A percentile compares a stretch with the other conserved stretches of the same genome.
These are phyloP conservation scores for Poecilia gillii DNA, from an alignment of 2,797 vertebrate species.

Conservation along the genomic window DNA sequence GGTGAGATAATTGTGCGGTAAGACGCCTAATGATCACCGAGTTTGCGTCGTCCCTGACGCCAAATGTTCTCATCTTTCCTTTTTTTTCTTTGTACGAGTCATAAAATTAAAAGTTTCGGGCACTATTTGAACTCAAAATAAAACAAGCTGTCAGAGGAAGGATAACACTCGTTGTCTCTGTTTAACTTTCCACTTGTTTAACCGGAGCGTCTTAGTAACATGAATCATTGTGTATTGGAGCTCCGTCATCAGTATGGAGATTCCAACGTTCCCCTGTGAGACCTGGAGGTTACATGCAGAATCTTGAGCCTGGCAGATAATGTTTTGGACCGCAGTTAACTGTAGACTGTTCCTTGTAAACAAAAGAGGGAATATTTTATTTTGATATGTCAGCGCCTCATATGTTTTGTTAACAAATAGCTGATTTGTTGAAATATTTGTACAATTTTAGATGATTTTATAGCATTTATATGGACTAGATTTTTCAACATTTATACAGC, in stretches of 20 bases:
- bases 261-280: conserved; percentile 85
- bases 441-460: background rate
- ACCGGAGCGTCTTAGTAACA: conserved; percentile 67
- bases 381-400: background rate
- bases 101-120: conserved; percentile 27
- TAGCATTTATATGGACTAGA: background rate
- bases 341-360: conserved; percentile 60
- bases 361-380: conserved; percentile 43
- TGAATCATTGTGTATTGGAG: conserved; percentile 83
- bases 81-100: conserved; percentile 20
- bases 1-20: background rate
- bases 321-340: conserved; percentile 76
- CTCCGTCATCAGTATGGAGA: conserved; percentile 81
- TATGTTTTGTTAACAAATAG: conserved; percentile 26
- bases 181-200: conserved; percentile 36
- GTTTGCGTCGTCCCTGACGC: background rate
- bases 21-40: conserved; percentile 7
- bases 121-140: conserved; percentile 43
- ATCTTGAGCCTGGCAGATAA: conserved; percentile 85
- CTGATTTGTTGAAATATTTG: conserved; percentile 12
- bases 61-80: background rate
- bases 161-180: conserved; percentile 12
- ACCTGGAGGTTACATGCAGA: conserved; percentile 85
- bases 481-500: background rate
- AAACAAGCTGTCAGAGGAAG: conserved; percentile 5